A percentile compares a stretch with the other conserved stretches of the same genome.
phyloP scores from a whole-genome alignment of 1,140 invertebrate species.

The Drosophila asahinai region DNA sequence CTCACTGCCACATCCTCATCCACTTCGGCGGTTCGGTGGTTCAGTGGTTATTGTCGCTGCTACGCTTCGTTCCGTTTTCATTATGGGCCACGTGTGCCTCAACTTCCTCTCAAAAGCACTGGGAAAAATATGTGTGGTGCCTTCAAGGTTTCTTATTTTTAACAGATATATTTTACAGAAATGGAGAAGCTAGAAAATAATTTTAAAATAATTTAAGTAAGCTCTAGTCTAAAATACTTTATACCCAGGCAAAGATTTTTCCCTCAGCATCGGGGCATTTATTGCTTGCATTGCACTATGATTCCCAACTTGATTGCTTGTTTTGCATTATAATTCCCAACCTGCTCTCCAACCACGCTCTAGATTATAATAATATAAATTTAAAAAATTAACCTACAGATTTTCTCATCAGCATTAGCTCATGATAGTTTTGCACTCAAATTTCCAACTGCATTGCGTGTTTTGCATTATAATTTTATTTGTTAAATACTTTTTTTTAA shows the following conservation, averaged over 20 bases:
- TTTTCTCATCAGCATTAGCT: too few species aligned
- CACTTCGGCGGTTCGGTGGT: conserved; percentile 26
- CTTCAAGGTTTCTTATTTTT: not conserved
- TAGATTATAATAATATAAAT: too few species aligned
- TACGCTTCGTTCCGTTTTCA: conserved; percentile 70
- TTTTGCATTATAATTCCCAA: not conserved
- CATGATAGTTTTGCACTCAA: not conserved
- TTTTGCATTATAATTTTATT: not conserved
- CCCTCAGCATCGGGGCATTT: not conserved
- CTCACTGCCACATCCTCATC: conserved; percentile 33
- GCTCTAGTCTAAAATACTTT: too few species aligned
- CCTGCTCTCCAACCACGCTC: too few species aligned
- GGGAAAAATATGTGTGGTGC: not conserved
- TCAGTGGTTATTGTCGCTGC: conserved; percentile 31
- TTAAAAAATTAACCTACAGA: too few species aligned
- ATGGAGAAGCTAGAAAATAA: too few species aligned
- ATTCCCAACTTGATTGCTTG: not conserved
- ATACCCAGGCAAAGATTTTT: not conserved
- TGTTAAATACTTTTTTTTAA: too few species aligned
- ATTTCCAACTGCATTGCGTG: not conserved
- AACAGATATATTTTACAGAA: too few species aligned
- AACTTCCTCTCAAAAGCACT: conserved; percentile 36
- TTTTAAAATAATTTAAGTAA: too few species aligned
- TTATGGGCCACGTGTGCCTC: conserved; percentile 71
- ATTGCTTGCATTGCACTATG: not conserved